These are phyloP conservation scores for Cryptocephalus primarius DNA, from an alignment of 2,888 invertebrate species.

Conservation along the genomic window DNA sequence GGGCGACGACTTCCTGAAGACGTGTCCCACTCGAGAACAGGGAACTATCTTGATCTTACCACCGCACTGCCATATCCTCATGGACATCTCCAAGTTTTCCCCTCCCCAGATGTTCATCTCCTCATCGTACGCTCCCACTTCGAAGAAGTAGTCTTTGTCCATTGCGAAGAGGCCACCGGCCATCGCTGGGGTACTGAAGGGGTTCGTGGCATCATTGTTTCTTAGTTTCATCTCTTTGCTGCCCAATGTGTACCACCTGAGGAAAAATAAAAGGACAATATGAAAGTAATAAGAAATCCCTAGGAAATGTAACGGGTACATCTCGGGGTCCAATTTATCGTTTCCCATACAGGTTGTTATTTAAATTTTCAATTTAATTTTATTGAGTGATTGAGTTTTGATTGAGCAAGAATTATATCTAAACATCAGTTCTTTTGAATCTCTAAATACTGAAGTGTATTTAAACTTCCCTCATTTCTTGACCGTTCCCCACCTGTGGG, in stretches of 20 bases:
- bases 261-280: too few species aligned
- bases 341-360: too few species aligned
- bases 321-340: too few species aligned
- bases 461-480: too few species aligned
- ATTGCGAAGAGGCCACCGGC: slow-evolving; percentile 92
- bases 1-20: slow-evolving; percentile 86
- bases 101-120: slow-evolving; percentile 92
- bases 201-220: slow-evolving; percentile 52
- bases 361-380: too few species aligned
- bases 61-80: slow-evolving; percentile 93
- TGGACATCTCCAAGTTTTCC: slow-evolving; percentile 94
- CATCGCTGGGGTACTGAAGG: slow-evolving; percentile 79
- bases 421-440: too few species aligned
- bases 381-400: too few species aligned
- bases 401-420: too few species aligned
- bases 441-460: too few species aligned
- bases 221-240: slow-evolving; percentile 51
- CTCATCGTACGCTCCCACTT: slow-evolving; percentile 62
- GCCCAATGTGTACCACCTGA: slow-evolving; percentile 62
- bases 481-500: too few species aligned
- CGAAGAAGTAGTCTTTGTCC: slow-evolving; percentile 73
- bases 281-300: background rate
- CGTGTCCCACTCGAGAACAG: slow-evolving; percentile 88
- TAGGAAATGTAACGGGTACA: too few species aligned
- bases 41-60: slow-evolving; percentile 84